These are phyloP conservation scores for Megamerina dolium DNA, from an alignment of 2,888 invertebrate species.

Conservation along the genomic window DNA sequence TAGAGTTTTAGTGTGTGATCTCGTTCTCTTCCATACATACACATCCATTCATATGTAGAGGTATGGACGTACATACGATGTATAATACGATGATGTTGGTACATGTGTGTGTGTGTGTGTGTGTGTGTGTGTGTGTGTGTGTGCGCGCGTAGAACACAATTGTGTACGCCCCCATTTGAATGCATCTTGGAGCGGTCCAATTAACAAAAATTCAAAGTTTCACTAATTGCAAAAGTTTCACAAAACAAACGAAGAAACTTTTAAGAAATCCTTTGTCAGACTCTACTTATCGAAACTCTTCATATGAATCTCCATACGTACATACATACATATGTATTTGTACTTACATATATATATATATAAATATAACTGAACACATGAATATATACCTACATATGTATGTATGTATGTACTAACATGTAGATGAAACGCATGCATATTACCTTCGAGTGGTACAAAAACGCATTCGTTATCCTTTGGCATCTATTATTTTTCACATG, in stretches of 20 bases:
- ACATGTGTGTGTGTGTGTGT: slow-evolving; percentile 9
- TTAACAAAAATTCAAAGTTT: slow-evolving; percentile 15
- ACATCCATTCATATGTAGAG: background rate
- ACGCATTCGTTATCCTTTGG: slow-evolving; percentile 6
- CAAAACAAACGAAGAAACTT: slow-evolving; percentile 20
- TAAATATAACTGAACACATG: no score
- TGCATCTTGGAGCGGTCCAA: no score
- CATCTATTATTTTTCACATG: slow-evolving; percentile 1
- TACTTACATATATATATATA: no score
- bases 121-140: slow-evolving; percentile 3
- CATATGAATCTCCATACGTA: no score
- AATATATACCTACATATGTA: no score
- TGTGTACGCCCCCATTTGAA: no score
- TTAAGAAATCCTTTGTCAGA: slow-evolving; percentile 20
- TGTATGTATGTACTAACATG: no score
- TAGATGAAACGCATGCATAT: slow-evolving; percentile 2
- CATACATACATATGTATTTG: no score
- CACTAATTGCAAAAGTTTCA: slow-evolving; percentile 25
- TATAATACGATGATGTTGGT: background rate
- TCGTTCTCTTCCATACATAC: no score
- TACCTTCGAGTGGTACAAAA: slow-evolving; percentile 1
- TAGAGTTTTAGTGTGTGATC: no score
- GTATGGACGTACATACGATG: background rate
- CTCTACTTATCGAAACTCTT: no score
- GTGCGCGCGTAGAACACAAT: background rate